Conservation (phyloP, 2,888 invertebrate species). For the Clanis bilineata region DNA sequence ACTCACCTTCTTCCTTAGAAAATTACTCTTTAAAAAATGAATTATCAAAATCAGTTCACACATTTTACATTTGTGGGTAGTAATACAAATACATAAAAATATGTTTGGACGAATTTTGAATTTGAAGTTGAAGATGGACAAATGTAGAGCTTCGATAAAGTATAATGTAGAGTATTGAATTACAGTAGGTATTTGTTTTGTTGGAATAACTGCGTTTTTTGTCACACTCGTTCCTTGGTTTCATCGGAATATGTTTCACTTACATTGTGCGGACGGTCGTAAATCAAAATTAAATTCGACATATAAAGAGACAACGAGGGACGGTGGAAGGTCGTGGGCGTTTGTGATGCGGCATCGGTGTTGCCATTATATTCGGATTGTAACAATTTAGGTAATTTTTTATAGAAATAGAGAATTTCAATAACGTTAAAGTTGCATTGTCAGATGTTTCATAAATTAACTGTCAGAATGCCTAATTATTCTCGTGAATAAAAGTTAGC, state of each 20-base stretch:
- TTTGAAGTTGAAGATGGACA: too few species aligned
- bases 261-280: conserved; percentile 72
- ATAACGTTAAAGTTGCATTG: too few species aligned
- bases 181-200: neutral
- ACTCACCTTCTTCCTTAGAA: too few species aligned
- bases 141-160: too few species aligned
- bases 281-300: conserved; percentile 82
- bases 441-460: too few species aligned
- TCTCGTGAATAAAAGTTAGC: too few species aligned
- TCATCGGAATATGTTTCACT: conserved; percentile 60
- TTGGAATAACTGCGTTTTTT: neutral
- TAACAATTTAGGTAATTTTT: neutral
- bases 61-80: too few species aligned
- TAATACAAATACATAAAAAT: too few species aligned
- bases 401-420: neutral
- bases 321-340: conserved; percentile 70
- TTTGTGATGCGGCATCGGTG: conserved; percentile 54
- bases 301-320: conserved; percentile 77
- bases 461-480: too few species aligned
- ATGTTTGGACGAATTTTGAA: too few species aligned
- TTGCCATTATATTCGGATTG: neutral
- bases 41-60: too few species aligned
- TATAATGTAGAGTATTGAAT: neutral
- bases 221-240: conserved; percentile 35
- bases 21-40: too few species aligned